Evolutionary conservation across 2,888 invertebrate species (phyloP), one percentile per base, ranked within the genome.

Genomic region (Perithous albicinctus): DNA sequence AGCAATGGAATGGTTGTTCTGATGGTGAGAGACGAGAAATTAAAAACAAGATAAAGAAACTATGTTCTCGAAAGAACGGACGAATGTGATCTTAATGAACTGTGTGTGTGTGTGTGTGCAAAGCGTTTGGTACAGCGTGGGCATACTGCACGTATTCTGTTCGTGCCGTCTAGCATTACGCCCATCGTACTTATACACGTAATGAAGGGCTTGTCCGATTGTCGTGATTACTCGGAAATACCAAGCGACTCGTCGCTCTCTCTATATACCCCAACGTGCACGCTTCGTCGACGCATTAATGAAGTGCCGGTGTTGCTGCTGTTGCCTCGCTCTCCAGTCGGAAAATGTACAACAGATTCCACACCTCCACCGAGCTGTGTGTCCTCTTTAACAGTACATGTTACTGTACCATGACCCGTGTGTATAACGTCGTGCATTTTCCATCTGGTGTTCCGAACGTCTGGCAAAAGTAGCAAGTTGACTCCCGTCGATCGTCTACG

Each of bases 321-420:
- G 26, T 15, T 29, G 54, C 54, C n/a, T n/a, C 18, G 35, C 23
- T 54, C 56, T 70, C 41, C 54, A 29, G 38, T 56, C 15, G 35
- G 63, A 78, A 81, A 82, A 82, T 78, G 6, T 70, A 73, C 81
- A 78, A 78, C 69, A 74, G 64, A 78, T 74, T 74, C 74, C 72
- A 72, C 80, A 77, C 80, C 59, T 72, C 26, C 35, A 41, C 29
- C 63, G 61, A 69, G 56, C 56, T 78, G 56, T 74, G 38, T 64
- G 66, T 78, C 78, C 69, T 85, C n/a, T 84, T 89, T 90, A 90
- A 90, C 90, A 90, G 90, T 90, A 90, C 88, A 89, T 84, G 80
- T 90, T 90, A 90, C 90, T 89, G 90, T 90, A 90, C 87, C 86
- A 85, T 89, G 89, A 90, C 89, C 90, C 86, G 80, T 72, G 43